Evolutionary conservation across 2,888 invertebrate species (phyloP).

Genomic region (Imbricaverruca yamaguchii): DNA sequence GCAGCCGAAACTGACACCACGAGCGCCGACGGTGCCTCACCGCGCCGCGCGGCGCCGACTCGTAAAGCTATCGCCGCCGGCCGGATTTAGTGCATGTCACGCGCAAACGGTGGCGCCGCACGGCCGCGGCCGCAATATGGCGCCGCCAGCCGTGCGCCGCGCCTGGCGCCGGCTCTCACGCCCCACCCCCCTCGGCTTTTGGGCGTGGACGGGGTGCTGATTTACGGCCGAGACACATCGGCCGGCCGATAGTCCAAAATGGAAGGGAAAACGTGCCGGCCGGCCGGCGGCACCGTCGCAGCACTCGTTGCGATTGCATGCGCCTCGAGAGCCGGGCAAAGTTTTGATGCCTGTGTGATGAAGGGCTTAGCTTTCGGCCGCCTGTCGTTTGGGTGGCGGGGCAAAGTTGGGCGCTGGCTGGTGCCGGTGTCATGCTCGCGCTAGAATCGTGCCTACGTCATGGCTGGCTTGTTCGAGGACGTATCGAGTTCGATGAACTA

Average conservation of each 20-base stretch:
- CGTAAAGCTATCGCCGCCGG: background rate
- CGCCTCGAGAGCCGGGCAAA: background rate
- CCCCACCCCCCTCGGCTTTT: background rate
- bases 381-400: background rate
- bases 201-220: background rate
- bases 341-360: background rate
- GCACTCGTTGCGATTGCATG: background rate
- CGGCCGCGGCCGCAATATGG: background rate
- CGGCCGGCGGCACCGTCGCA: background rate
- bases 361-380: background rate
- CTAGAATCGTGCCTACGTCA: too few species aligned
- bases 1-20: too few species aligned
- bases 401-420: background rate
- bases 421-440: background rate
- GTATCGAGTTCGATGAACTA: too few species aligned
- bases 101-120: background rate
- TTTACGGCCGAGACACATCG: background rate
- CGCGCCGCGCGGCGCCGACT: background rate
- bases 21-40: too few species aligned
- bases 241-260: constrained; percentile 3
- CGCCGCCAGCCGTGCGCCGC: background rate
- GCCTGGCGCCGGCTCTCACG: background rate
- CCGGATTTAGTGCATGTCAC: background rate
- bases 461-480: too few species aligned
- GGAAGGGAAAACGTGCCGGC: background rate